phyloP scores from a whole-genome alignment of 2,888 invertebrate genomes.

The Drosophila paranaensis region DNA sequence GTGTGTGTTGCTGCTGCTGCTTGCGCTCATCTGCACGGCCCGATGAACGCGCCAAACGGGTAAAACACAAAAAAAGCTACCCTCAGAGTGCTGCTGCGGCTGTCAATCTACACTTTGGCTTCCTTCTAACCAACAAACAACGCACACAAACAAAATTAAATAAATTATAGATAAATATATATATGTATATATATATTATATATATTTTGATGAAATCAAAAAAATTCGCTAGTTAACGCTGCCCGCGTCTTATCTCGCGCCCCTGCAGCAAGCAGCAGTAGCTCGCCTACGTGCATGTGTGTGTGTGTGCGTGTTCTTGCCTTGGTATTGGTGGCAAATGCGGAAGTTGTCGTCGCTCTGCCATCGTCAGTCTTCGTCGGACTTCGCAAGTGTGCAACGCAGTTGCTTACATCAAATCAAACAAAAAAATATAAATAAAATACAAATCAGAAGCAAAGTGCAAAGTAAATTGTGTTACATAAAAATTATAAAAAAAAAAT shows the following conservation, averaged over 20 bases:
- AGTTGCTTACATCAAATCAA: constrained; percentile 46
- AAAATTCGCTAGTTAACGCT: constrained; percentile 22
- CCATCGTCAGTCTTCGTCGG: constrained; percentile 66
- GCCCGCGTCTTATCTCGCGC: constrained; percentile 49
- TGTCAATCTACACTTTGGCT: constrained; percentile 85
- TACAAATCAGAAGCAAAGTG: constrained; percentile 18
- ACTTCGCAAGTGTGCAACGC: constrained; percentile 61
- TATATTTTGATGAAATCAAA: constrained; percentile 7
- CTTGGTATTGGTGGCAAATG: constrained; percentile 66
- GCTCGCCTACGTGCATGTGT: constrained; percentile 11
- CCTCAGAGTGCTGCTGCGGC: constrained; percentile 78
- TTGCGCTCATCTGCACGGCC: constrained; percentile 67
- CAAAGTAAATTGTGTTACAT: constrained; percentile 37
- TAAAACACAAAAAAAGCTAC: constrained; percentile 82
- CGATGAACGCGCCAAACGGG: constrained; percentile 73
- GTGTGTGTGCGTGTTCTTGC: constrained; percentile 31
- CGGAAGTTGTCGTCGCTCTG: constrained; percentile 66
- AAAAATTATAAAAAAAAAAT: constrained; percentile 15
- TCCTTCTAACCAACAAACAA: constrained; percentile 83
- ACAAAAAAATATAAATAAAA: constrained; percentile 14
- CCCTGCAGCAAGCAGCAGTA: constrained; percentile 19
- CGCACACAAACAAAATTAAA: constrained; percentile 49
- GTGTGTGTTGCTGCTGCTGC: constrained; percentile 22
- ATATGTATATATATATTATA: not conserved
- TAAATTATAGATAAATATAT: constrained; percentile 25